These are phyloP conservation scores for Ailuropoda melanoleuca DNA, from an alignment of 2,113 vertebrate species.

Conservation along the genomic window DNA sequence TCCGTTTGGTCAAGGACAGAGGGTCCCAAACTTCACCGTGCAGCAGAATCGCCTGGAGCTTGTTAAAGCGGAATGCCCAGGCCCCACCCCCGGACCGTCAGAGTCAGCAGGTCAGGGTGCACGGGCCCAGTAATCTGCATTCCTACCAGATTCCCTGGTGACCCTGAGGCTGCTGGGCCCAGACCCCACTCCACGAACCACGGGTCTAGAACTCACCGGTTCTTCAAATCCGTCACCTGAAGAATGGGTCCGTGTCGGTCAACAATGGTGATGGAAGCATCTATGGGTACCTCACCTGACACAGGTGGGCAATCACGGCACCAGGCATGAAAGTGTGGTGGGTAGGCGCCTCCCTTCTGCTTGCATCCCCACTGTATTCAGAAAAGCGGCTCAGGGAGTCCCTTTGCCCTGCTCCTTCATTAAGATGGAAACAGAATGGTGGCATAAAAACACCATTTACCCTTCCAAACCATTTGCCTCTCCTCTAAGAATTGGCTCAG, in stretches of 20 bases:
- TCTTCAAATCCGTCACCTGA: background rate
- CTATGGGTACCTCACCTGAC: rapidly evolving
- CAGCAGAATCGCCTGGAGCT: background rate
- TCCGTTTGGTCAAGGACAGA: rapidly evolving
- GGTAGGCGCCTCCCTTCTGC: rapidly evolving
- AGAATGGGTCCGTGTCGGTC: background rate
- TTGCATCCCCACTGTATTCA: rapidly evolving
- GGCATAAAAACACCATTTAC: rapidly evolving
- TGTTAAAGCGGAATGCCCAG: rapidly evolving
- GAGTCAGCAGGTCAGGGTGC: rapidly evolving
- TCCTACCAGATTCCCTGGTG: background rate
- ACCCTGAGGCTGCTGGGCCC: background rate
- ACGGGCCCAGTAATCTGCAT: rapidly evolving
- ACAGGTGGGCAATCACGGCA: background rate
- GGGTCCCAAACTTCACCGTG: rapidly evolving
- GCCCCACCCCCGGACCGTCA: rapidly evolving
- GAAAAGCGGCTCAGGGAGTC: background rate
- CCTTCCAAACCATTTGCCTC: rapidly evolving
- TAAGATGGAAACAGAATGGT: background rate
- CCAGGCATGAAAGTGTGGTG: rapidly evolving
- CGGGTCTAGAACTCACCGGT: background rate
- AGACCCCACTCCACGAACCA: background rate
- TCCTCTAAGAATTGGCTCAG: background rate
- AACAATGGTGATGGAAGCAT: rapidly evolving
- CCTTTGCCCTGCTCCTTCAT: background rate